A percentile compares a stretch with the other conserved stretches of the same genome.
Conservation (phyloP, 2,888 invertebrate species). For the Acleris sparsana region DNA sequence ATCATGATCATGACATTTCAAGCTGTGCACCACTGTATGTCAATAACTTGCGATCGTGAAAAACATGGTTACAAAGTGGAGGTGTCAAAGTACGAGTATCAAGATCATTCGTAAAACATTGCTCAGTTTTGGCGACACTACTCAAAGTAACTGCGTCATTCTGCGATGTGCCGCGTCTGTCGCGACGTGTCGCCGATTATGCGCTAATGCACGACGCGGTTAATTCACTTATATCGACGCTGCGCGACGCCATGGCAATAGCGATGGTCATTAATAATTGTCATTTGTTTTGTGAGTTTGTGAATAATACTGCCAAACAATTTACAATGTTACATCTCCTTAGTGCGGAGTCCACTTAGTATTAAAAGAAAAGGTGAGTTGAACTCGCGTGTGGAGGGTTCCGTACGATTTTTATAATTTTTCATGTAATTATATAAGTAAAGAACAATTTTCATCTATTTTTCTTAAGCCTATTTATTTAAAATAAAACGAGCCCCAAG, state of each 20-base stretch:
- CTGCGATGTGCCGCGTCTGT: conserved; percentile 64
- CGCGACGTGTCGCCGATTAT: conserved; percentile 64
- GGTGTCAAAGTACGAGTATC: conserved; percentile 45
- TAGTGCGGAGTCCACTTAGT: too few relatives aligned
- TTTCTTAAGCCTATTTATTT: too few relatives aligned
- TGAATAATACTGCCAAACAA: not conserved
- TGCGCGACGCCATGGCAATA: conserved; percentile 30
- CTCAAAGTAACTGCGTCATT: conserved; percentile 71
- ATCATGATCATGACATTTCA: too few relatives aligned
- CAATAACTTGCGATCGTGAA: too few relatives aligned
- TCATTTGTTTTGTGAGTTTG: not conserved
- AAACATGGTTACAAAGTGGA: not conserved
- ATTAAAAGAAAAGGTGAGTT: too few relatives aligned
- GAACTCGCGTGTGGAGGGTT: too few relatives aligned
- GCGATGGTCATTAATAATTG: not conserved
- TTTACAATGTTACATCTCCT: too few relatives aligned
- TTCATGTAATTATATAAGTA: too few relatives aligned
- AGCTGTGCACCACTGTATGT: too few relatives aligned
- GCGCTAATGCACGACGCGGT: conserved; percentile 65
- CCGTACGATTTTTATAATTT: too few relatives aligned
- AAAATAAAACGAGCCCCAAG: too few relatives aligned
- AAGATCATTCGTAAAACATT: conserved; percentile 41
- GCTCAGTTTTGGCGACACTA: conserved; percentile 63
- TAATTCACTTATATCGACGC: conserved; percentile 59
- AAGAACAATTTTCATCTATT: too few relatives aligned